Base-by-base conservation (phyloP, 2,888 invertebrate genomes). In the Parnassius smintheus region DNA sequence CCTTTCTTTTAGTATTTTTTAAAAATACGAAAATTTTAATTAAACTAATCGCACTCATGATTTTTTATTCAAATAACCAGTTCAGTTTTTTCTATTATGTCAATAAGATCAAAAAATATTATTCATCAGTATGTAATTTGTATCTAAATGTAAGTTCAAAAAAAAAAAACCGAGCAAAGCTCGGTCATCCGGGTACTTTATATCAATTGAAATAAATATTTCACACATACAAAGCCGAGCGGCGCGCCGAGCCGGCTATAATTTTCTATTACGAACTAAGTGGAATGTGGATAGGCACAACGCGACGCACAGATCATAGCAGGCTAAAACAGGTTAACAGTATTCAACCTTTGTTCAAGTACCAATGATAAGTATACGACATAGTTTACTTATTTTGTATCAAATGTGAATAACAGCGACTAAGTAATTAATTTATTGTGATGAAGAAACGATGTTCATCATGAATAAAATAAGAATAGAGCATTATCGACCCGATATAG, bases 261-360 rank as follows among this genome's bases (percentile, higher is more conserved):
- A 72, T 74, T 68, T 76, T 74, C 73, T 75, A 74, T 75, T 78
- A 74, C 72, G 69, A 72, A 71, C 72, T 72, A 72, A 75, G 74
- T 72, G 80, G 81, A 81, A 81, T 79, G 80, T 74, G 77, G 79
- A 77, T 75, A 76, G 74, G 78, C 76, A 77, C 74, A 75, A 77
- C 73, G 74, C 70, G 69, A 72, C 56, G 55, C 54, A 45, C 75
- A 69, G 75, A 73, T 74, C 71, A 70, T 75, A 72, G 74, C 75
- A 74, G 72, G 75, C 76, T 77, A 72, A 74, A 81, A 78, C 78
- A 77, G 78, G 79, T 81, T 80, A 77, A 78, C 72, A 77, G 75
- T 73, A 77, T 76, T 76, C 76, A 74, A 76, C 71, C 72, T 74
- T 69, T 73, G 73, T 66, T 75, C 71, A 72, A 72, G 72, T 70